phyloP scores from a whole-genome alignment of 2,113 vertebrate genomes.

The Ictidomys tridecemlineatus region DNA sequence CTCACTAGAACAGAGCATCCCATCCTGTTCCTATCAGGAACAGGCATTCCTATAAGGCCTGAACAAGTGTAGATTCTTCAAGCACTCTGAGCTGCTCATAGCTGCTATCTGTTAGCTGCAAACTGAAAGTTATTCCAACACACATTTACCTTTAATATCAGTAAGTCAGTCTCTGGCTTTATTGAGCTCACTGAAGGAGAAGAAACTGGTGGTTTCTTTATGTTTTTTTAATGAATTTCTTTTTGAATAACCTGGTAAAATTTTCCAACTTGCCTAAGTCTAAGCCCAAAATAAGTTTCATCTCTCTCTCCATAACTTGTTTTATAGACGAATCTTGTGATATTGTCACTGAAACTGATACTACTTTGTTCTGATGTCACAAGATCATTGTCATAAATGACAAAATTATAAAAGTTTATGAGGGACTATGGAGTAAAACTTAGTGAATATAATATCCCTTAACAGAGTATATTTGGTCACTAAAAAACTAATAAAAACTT shows the following conservation, averaged over 20 bases:
- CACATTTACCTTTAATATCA: neutral
- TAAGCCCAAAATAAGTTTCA: neutral
- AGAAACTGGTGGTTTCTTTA: neutral
- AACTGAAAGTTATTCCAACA: too few species aligned
- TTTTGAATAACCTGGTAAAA: neutral
- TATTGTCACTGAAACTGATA: neutral
- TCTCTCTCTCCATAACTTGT: neutral
- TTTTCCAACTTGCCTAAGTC: neutral
- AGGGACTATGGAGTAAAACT: too few species aligned
- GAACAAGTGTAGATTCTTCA: too few species aligned
- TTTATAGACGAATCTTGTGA: neutral
- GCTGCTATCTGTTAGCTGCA: too few species aligned
- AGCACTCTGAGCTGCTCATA: too few species aligned
- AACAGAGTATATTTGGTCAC: too few species aligned
- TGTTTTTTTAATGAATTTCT: slow-evolving; percentile 11
- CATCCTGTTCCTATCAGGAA: too few species aligned
- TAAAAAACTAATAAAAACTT: too few species aligned
- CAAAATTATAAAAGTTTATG: neutral
- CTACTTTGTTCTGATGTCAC: neutral
- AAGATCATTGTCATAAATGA: neutral
- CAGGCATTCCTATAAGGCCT: too few species aligned
- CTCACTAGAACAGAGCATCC: too few species aligned
- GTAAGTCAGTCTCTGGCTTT: neutral
- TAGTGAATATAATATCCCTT: too few species aligned
- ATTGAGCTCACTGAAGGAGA: neutral